Base-by-base conservation (phyloP, 2,888 invertebrate genomes). In the Ochropleura plecta region DNA sequence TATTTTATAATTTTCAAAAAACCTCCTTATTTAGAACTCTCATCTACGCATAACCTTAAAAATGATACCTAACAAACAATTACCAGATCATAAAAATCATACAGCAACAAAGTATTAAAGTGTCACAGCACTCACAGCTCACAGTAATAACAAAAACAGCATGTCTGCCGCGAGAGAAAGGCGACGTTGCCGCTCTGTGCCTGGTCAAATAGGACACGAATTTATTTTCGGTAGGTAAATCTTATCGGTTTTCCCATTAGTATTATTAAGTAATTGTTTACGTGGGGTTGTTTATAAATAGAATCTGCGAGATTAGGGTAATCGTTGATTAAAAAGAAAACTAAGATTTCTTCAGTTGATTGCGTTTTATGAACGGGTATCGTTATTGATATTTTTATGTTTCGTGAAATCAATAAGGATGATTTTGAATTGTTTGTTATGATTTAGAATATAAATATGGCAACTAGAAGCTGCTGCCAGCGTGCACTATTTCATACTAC, bases 181-280 rank as follows among this genome's bases (percentile, higher is more conserved):
- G 93, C 93, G 91, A 89, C 91, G 93, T 93, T 93, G 93, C 92
- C 93, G 87, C 83, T 89, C 86, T 84, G 90, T 82, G 88, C 91
- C 88, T 89, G 91, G 91, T 90, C 92, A 92, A 90, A 91, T 83
- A 82, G 86, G 83, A 82, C 86, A 77, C 62, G n/a, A 48, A 66
- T 30, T 53, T 81, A 72, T 82, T 82, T 70, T 81, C 40, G 62
- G 30, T 70, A 70, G 62, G 30, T 70, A 70, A 30, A 20, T n/a
- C 14, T 63, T 71, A 75, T 75, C 67, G 68, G 51, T 76, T 63
- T 69, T 66, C 20, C 20, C 5, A 51, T 40, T 2, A 9, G 46
- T 60, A 16, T 68, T 69, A 53, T 7, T 30, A 70, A 62, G 60
- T 70, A n/a, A n/a, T 49, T 65, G 14, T 46, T 78, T 65, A 18